Conservation (phyloP, 2,888 invertebrate genomes). For the Ectemnius cavifrons region DNA sequence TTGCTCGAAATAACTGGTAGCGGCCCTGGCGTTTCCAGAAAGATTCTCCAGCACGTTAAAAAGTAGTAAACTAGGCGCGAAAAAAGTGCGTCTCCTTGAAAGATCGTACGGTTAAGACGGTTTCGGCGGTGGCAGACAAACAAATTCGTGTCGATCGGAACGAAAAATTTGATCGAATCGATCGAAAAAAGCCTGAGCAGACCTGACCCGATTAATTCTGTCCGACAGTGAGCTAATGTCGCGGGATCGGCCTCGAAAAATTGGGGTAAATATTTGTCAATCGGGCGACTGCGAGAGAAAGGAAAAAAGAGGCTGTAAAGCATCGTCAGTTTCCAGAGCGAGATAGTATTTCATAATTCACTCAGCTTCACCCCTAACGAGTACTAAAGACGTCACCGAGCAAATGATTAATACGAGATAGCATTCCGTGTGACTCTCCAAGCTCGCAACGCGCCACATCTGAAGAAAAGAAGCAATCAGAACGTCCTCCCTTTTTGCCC, state of each 20-base stretch:
- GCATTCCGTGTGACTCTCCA: no score
- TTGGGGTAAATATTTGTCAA: constrained; percentile 1
- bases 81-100: background rate
- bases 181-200: no score
- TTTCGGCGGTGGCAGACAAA: constrained; percentile 1
- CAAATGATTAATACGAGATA: constrained; percentile 58
- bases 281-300: constrained; percentile 4
- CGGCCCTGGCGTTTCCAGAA: background rate
- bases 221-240: no score
- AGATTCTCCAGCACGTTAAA: background rate
- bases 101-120: background rate
- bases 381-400: constrained; percentile 57
- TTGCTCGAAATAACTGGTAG: background rate
- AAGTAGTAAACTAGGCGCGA: background rate
- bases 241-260: no score
- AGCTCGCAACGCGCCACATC: no score
- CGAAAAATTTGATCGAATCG: no score
- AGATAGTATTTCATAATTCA: constrained; percentile 33
- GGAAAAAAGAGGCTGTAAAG: no score
- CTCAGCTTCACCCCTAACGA: constrained; percentile 56
- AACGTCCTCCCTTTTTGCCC: no score
- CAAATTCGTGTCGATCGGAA: background rate
- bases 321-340: constrained; percentile 36
- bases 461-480: no score
- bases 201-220: no score